phyloP scores from a whole-genome alignment of 2,888 invertebrate species.

The Drosophila subquinaria region DNA sequence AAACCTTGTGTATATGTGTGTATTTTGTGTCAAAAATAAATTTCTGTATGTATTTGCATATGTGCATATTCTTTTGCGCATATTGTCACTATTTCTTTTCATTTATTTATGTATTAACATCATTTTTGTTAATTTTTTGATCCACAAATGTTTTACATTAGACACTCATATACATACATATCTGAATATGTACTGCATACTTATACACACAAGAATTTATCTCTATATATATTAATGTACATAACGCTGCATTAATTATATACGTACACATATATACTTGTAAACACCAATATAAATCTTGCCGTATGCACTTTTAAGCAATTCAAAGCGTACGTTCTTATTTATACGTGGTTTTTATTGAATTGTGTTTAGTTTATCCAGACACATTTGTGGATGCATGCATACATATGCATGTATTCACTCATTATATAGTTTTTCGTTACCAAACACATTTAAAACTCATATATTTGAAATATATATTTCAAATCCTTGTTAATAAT shows the following conservation, averaged over 20 bases:
- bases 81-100: background rate
- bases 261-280: constrained; percentile 12
- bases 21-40: constrained; percentile 12
- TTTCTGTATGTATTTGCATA: background rate
- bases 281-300: constrained; percentile 1
- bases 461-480: constrained; percentile 4
- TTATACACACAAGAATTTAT: constrained; percentile 16
- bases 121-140: background rate
- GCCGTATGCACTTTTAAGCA: background rate
- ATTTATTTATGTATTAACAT: background rate
- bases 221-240: background rate
- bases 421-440: constrained; percentile 17
- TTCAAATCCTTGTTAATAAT: constrained; percentile 9
- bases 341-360: constrained; percentile 7
- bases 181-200: constrained; percentile 12
- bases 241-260: background rate
- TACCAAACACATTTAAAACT: constrained; percentile 15
- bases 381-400: constrained; percentile 19
- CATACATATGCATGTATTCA: constrained; percentile 25
- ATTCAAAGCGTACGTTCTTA: background rate
- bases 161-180: background rate
- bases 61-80: background rate
- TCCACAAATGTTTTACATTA: constrained; percentile 1
- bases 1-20: background rate
- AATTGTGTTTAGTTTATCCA: constrained; percentile 15